Conservation (phyloP, 2,888 invertebrate genomes). For the Ochlodes sylvanus region DNA sequence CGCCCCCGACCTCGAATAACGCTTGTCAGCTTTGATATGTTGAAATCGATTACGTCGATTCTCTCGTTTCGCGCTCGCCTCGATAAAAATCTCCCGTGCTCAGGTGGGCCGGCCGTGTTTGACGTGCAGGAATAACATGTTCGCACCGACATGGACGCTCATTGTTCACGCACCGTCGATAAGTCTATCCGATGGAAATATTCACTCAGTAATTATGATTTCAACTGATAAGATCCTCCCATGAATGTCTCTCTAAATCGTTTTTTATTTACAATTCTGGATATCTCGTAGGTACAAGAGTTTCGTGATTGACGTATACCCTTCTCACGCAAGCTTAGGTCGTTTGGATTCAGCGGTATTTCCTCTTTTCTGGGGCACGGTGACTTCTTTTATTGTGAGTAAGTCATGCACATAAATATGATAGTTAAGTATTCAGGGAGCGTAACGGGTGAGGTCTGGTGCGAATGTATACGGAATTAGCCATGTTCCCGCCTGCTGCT, state of each 20-base stretch:
- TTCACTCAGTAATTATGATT: conserved; percentile 81
- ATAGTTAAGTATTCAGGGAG: conserved; percentile 72
- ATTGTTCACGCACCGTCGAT: conserved; percentile 75
- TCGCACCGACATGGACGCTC: conserved; percentile 66
- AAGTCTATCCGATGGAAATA: conserved; percentile 77
- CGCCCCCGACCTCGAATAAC: conserved; percentile 74
- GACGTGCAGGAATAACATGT: conserved; percentile 73
- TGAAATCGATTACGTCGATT: conserved; percentile 77
- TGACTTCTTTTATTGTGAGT: conserved; percentile 51
- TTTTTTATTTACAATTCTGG: conserved; percentile 11
- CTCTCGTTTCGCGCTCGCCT: conserved; percentile 64
- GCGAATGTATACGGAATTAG: conserved; percentile 74
- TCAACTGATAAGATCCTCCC: conserved; percentile 65
- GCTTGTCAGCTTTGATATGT: conserved; percentile 74
- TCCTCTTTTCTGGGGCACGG: conserved; percentile 23
- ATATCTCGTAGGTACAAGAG: not conserved
- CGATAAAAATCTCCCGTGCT: conserved; percentile 68
- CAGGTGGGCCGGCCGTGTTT: conserved; percentile 63
- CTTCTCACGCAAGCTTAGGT: not conserved
- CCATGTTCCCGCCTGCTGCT: conserved; percentile 51
- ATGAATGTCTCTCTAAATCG: conserved; percentile 55
- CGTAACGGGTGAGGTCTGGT: conserved; percentile 59
- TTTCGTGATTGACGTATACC: conserved; percentile 4
- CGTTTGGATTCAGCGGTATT: conserved; percentile 3
- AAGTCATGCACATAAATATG: conserved; percentile 73